Evolutionary conservation across 2,113 vertebrate species (phyloP).

Genomic region (Mystacornis crossleyi): DNA sequence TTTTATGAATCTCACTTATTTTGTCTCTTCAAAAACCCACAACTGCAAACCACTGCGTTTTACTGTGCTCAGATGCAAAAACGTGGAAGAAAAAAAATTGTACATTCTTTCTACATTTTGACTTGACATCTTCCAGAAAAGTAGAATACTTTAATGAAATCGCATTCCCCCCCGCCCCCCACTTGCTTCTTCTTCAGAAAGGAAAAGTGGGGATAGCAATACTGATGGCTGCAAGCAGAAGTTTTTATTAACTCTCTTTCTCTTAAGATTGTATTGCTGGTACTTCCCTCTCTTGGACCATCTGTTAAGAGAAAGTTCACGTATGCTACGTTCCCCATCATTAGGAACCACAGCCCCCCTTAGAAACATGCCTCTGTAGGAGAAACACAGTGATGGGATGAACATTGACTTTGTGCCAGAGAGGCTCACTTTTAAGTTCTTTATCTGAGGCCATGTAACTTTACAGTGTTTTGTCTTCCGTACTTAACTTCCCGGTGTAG

Average conservation of each 20-base stretch:
- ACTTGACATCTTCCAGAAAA: not conserved
- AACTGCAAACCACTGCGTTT: not conserved
- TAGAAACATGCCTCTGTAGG: not conserved
- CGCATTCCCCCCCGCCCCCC: too few relatives aligned
- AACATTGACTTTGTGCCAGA: not conserved
- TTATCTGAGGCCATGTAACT: not conserved
- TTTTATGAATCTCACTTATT: not conserved
- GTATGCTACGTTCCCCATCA: too few relatives aligned
- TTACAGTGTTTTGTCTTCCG: not conserved
- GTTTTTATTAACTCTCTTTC: not conserved
- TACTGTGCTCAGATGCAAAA: not conserved
- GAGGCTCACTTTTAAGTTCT: not conserved
- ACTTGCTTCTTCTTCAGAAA: not conserved
- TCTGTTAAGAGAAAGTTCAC: not conserved
- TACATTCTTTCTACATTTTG: not conserved
- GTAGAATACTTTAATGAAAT: not conserved
- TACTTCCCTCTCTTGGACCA: not conserved
- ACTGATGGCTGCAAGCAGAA: not conserved
- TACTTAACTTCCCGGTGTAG: not conserved
- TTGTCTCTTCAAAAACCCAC: not conserved
- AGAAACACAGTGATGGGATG: not conserved
- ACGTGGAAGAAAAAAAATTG: not conserved
- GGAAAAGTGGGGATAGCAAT: not conserved
- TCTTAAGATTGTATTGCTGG: not conserved
- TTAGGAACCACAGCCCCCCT: not conserved